These are phyloP conservation scores for Rhamnusium bicolor DNA, from an alignment of 2,888 invertebrate species.

Conservation along the genomic window DNA sequence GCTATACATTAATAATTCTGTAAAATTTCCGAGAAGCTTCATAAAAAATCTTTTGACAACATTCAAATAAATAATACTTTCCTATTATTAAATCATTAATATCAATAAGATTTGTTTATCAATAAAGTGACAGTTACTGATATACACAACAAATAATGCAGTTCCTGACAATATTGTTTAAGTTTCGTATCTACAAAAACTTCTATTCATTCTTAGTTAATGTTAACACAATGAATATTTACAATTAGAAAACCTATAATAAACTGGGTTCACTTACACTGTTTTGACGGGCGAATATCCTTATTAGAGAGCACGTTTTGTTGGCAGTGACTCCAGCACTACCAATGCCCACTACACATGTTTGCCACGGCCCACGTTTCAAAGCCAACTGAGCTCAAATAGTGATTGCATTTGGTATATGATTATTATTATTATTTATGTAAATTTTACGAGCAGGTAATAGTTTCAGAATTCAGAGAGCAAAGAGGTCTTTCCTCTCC, in stretches of 20 bases:
- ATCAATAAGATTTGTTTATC: too few relatives aligned
- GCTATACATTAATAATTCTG: too few relatives aligned
- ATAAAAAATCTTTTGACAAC: too few relatives aligned
- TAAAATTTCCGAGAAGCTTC: too few relatives aligned
- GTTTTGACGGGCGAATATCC: conserved; percentile 19
- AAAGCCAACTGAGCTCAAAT: conserved; percentile 21
- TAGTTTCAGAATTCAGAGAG: background rate
- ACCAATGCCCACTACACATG: conserved; percentile 19
- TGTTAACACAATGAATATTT: background rate
- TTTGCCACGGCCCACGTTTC: conserved; percentile 16
- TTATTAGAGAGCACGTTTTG: conserved; percentile 17
- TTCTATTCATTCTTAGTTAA: background rate
- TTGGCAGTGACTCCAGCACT: conserved; percentile 1
- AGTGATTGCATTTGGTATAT: background rate
- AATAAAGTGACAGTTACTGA: too few relatives aligned
- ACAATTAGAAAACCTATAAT: background rate
- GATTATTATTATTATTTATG: background rate
- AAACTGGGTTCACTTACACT: conserved; percentile 4
- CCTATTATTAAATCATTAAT: too few relatives aligned
- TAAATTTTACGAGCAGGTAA: background rate
- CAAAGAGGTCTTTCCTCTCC: background rate
- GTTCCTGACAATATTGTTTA: too few relatives aligned
- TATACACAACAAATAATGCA: too few relatives aligned
- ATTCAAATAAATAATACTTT: too few relatives aligned
- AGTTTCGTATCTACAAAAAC: too few relatives aligned